These are phyloP conservation scores for Lophotriccus pileatus DNA, from an alignment of 2,797 vertebrate species.

Conservation along the genomic window DNA sequence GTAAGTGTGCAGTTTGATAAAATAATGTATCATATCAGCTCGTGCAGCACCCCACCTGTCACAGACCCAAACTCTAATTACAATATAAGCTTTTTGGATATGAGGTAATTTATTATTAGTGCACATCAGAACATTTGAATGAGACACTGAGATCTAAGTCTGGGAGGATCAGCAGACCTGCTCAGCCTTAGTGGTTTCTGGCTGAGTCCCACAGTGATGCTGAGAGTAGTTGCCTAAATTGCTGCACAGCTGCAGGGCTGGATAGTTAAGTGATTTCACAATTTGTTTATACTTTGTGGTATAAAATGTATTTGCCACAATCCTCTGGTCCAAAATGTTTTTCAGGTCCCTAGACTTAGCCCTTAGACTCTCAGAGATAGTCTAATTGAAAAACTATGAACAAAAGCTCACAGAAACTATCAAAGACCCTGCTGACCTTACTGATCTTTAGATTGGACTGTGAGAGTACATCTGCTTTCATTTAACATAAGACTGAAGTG, in stretches of 20 bases:
- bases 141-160: neutral
- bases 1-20: neutral
- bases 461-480: slow-evolving; percentile 19
- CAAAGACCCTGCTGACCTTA: neutral
- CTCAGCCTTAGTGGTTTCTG: neutral
- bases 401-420: neutral
- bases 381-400: neutral
- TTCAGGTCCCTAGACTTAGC: neutral
- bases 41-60: neutral
- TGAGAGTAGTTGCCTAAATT: neutral
- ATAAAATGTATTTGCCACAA: neutral
- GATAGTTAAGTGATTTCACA: neutral
- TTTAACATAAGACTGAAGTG: neutral
- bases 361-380: neutral
- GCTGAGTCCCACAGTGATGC: neutral
- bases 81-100: neutral
- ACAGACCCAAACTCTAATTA: neutral
- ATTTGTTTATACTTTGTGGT: neutral
- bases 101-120: neutral
- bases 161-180: neutral
- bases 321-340: neutral
- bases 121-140: neutral
- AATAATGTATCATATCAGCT: neutral
- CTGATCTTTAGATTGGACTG: neutral
- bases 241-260: neutral